Evolutionary conservation across 1,140 invertebrate genomes (phyloP).

Genomic region (Kradibia gibbosae): DNA sequence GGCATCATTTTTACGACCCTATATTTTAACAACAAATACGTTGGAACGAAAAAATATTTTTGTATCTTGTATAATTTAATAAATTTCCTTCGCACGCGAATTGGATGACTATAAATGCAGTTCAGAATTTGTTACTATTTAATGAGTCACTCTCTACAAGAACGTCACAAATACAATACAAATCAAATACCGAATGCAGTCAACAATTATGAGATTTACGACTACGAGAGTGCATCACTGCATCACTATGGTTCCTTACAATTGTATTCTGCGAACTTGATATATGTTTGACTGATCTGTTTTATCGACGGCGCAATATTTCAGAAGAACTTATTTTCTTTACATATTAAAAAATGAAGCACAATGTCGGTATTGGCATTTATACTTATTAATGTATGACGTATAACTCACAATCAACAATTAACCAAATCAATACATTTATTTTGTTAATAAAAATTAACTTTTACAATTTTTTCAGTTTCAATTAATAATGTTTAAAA

Average conservation of each 20-base stretch:
- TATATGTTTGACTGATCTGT: neutral
- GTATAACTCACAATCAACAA: no score
- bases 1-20: conserved; percentile 20
- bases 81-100: neutral
- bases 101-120: neutral
- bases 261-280: neutral
- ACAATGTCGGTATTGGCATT: no score
- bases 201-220: no score
- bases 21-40: neutral
- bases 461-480: no score
- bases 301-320: neutral
- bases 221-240: no score
- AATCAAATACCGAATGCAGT: neutral
- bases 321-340: no score
- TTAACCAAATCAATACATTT: no score
- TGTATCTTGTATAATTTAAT: no score
- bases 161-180: neutral
- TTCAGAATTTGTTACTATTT: neutral
- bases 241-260: neutral
- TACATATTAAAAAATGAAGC: no score
- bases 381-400: no score
- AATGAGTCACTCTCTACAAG: neutral
- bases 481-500: no score
- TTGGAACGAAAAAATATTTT: neutral
- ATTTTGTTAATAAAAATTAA: no score